Percentiles rank a stretch among this genome's conserved stretches.
Evolutionary conservation across 2,113 vertebrate species (phyloP).

Genomic region (Hemichromis elongatus): DNA sequence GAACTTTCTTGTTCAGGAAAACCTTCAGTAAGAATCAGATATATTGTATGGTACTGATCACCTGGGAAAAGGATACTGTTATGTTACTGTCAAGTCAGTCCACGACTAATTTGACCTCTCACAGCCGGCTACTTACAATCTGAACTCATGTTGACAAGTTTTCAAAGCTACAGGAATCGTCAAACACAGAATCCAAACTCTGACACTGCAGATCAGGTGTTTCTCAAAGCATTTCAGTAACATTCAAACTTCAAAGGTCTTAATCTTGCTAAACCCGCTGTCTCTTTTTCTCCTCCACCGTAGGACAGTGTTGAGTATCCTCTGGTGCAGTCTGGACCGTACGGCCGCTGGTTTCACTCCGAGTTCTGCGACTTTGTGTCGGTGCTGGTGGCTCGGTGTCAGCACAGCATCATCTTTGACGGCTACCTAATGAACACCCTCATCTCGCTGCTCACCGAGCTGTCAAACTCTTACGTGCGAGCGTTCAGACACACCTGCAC

Average conservation of each 20-base stretch:
- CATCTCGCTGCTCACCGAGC: slow-evolving; percentile 82
- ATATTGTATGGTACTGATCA: background rate
- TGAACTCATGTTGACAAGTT: too few species aligned
- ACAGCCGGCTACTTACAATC: too few species aligned
- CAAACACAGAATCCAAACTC: too few species aligned
- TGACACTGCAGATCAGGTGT: too few species aligned
- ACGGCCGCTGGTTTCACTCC: slow-evolving; percentile 84
- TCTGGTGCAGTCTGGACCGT: slow-evolving; percentile 77
- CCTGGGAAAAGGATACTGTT: background rate
- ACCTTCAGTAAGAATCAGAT: background rate
- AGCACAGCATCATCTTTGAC: slow-evolving; percentile 82
- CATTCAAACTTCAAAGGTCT: background rate
- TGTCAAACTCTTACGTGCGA: slow-evolving; percentile 81
- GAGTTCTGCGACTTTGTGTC: slow-evolving; percentile 89
- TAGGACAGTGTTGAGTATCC: slow-evolving; percentile 85
- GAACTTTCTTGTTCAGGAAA: background rate
- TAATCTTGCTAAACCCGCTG: background rate
- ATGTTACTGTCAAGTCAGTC: too few species aligned
- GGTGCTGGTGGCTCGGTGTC: slow-evolving; percentile 82
- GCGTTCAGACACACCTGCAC: slow-evolving; percentile 92
- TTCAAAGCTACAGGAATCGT: too few species aligned
- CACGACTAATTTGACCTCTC: too few species aligned
- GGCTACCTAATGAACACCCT: slow-evolving; percentile 83
- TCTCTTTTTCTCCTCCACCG: background rate
- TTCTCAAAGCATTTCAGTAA: background rate